A percentile compares a stretch with the other conserved stretches of the same genome.
phyloP scores from a whole-genome alignment of 1,140 invertebrate genomes.

The Diorhabda carinulata region DNA sequence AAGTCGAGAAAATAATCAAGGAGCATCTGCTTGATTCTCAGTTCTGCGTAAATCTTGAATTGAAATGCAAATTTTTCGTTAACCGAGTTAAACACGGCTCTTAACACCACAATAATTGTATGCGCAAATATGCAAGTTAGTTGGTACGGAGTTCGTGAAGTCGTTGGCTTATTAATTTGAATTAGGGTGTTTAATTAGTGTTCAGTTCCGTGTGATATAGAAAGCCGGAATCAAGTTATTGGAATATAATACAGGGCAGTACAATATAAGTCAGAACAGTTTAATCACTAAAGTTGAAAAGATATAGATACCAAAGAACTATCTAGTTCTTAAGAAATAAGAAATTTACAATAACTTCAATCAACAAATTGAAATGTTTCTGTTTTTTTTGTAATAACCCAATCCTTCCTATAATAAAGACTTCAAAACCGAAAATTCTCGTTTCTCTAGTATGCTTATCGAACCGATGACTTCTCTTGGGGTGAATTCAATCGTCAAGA shows the following conservation, averaged over 20 bases:
- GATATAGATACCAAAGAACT: too few relatives aligned
- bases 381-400: too few relatives aligned
- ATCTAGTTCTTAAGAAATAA: too few relatives aligned
- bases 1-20: constrained; percentile 7
- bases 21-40: constrained; percentile 5
- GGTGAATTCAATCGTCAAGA: constrained; percentile 17
- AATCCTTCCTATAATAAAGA: too few relatives aligned
- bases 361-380: too few relatives aligned
- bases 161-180: constrained; percentile 17
- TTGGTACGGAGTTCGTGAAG: constrained; percentile 11
- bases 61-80: constrained; percentile 20
- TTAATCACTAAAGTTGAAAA: too few relatives aligned
- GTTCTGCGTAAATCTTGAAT: constrained; percentile 10
- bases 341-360: too few relatives aligned
- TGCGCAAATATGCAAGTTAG: constrained; percentile 19
- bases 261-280: too few relatives aligned
- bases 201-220: constrained; percentile 18
- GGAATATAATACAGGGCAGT: not conserved
- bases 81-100: constrained; percentile 19
- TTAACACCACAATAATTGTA: constrained; percentile 21
- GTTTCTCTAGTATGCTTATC: not conserved
- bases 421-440: constrained; percentile 7
- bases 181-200: constrained; percentile 18
- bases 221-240: constrained; percentile 9
- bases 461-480: not conserved